Base-by-base conservation (phyloP, 2,797 vertebrate genomes). In the Arnoldichthys spilopterus region DNA sequence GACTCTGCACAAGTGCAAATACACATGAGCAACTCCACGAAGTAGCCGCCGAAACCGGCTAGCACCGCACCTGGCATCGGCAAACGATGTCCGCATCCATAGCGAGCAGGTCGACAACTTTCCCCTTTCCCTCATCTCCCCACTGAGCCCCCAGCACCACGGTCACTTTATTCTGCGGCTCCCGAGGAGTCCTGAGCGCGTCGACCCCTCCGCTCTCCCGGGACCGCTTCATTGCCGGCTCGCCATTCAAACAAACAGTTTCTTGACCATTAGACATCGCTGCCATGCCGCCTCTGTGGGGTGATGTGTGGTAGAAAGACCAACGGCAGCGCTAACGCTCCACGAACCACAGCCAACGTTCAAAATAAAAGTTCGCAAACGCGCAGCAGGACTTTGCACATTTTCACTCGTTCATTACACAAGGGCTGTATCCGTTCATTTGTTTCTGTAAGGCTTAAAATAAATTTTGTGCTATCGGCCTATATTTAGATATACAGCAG, bases 81-180 rank as follows among this genome's bases (percentile, higher is more conserved):
- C 94, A 95, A 0, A 95, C 93, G 45, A 96, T 93, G 37, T 95
- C 94, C 32, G 94, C 95, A 72, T 95, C 94, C 92, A 94, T 94
- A 0, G 94, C 94, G 67, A 95, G 89, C 83, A 95, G 82, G 86
- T 95, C 95, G 78, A 95, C 94, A 85, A 95, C 93, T 87, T 95
- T 95, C 7, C 95, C 94, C 56, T 95, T 95, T 11, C 94, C 94
- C 76, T 95, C 94, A 87, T 95, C 95, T 11, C 95, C 94, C 94
- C 94, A 95, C 76, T 95, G 94, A 6, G 94, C 95, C 0, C 93
- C 94, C 20, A 95, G 91, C n/a, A 95, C 94, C 0, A 96, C 94
- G 24, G 94, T 95, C 87, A 95, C 92, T 91, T 93, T 92, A 88
- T 95, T 95, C 61, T 86, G 90, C 0, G 92, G 92, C 78, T 94